phyloP scores from a whole-genome alignment of 1,140 invertebrate species.

The Nilaparvata lugens region DNA sequence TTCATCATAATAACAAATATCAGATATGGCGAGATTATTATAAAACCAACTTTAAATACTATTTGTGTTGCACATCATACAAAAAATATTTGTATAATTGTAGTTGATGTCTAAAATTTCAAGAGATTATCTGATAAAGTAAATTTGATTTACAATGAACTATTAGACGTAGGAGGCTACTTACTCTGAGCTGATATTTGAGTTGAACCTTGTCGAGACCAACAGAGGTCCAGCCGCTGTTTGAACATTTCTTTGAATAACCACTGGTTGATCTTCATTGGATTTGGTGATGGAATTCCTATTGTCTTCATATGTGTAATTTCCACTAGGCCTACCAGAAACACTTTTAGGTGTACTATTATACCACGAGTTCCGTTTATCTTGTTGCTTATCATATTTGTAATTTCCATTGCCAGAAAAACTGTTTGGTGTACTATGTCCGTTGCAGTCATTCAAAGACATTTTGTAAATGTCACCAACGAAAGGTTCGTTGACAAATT shows the following conservation, averaged over 20 bases:
- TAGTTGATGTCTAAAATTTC: too few species aligned
- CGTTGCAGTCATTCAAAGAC: neutral
- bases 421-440: neutral
- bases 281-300: too few species aligned
- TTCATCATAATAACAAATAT: too few species aligned
- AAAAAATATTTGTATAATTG: too few species aligned
- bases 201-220: neutral
- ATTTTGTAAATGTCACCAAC: neutral
- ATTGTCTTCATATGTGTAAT: too few species aligned
- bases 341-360: too few species aligned
- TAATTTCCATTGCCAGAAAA: neutral
- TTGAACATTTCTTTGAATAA: neutral
- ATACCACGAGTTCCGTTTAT: neutral
- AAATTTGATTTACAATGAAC: too few species aligned
- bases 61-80: too few species aligned
- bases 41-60: too few species aligned
- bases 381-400: neutral
- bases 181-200: neutral
- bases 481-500: neutral
- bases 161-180: neutral
- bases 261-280: neutral
- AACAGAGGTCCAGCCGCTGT: neutral
- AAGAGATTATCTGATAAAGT: too few species aligned
- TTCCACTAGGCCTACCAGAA: too few species aligned
- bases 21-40: too few species aligned